Evolutionary conservation across 2,113 vertebrate genomes (phyloP).

Genomic region (Ceyx margarethae): DNA sequence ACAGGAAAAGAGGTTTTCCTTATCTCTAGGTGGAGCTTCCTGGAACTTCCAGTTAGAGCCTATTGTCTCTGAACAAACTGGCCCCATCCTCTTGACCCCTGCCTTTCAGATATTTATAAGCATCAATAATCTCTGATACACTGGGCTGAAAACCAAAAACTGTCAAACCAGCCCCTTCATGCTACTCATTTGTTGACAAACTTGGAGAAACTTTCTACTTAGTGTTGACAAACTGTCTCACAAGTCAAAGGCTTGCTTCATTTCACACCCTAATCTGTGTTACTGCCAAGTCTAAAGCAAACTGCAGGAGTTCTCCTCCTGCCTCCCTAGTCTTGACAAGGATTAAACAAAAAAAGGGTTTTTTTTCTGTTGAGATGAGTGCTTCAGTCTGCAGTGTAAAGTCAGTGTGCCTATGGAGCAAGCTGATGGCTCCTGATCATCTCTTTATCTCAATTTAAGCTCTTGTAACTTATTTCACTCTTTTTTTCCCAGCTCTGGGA

Average conservation of each 20-base stretch:
- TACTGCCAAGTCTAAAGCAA: neutral
- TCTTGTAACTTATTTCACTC: neutral
- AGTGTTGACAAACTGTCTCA: neutral
- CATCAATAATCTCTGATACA: neutral
- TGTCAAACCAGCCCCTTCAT: neutral
- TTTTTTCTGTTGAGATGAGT: neutral
- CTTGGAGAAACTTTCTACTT: neutral
- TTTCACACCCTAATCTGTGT: neutral
- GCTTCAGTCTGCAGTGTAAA: neutral
- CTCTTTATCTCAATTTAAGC: neutral
- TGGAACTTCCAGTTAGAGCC: neutral
- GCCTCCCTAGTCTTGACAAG: neutral
- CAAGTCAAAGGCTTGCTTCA: neutral
- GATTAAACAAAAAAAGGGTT: neutral
- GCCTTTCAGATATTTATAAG: neutral
- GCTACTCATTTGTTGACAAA: neutral
- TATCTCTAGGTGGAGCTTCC: neutral
- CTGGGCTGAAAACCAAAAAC: neutral
- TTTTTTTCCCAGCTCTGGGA: conserved; percentile 31
- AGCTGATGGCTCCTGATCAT: neutral
- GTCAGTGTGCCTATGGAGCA: neutral
- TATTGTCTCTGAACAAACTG: neutral
- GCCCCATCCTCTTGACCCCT: too few species aligned
- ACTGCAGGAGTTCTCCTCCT: neutral
- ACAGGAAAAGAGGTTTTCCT: neutral